phyloP scores from a whole-genome alignment of 2,888 invertebrate genomes.

The Fissipunctia ypsillon region DNA sequence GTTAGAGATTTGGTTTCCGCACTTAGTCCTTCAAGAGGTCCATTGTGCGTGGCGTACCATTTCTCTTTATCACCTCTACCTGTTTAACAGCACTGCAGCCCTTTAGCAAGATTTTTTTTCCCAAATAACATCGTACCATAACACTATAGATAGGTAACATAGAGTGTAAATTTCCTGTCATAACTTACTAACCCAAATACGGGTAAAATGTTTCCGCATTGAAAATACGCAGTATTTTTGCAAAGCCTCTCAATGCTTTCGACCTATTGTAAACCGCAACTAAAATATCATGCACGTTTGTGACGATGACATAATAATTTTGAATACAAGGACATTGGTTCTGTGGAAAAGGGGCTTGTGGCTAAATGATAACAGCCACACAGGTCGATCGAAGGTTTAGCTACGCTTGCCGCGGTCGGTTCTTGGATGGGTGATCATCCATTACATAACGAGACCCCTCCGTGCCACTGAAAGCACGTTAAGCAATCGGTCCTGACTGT shows the following conservation, averaged over 20 bases:
- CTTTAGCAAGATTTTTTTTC: not conserved
- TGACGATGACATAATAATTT: slow-evolving; percentile 9
- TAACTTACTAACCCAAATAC: slow-evolving; percentile 13
- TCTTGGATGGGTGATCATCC: not conserved
- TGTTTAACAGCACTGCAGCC: not conserved
- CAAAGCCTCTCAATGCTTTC: slow-evolving; percentile 29
- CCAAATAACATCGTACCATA: not conserved
- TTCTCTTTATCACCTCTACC: not conserved
- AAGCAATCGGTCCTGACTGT: not conserved
- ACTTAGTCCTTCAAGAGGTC: too few species aligned
- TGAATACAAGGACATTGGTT: not conserved
- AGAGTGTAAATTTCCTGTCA: not conserved
- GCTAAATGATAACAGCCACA: not conserved
- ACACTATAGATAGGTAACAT: not conserved
- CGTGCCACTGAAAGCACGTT: not conserved
- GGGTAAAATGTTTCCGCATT: slow-evolving; percentile 21
- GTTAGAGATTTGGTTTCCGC: too few species aligned
- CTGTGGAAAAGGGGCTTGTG: not conserved
- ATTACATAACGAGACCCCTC: not conserved
- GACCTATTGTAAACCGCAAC: slow-evolving; percentile 44
- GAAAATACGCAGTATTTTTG: slow-evolving; percentile 33
- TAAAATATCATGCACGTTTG: slow-evolving; percentile 30
- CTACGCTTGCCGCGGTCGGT: not conserved
- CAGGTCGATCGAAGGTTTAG: not conserved
- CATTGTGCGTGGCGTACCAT: too few species aligned